phyloP scores from a whole-genome alignment of 2,888 invertebrate genomes.

The Ennomos fuscantarius region DNA sequence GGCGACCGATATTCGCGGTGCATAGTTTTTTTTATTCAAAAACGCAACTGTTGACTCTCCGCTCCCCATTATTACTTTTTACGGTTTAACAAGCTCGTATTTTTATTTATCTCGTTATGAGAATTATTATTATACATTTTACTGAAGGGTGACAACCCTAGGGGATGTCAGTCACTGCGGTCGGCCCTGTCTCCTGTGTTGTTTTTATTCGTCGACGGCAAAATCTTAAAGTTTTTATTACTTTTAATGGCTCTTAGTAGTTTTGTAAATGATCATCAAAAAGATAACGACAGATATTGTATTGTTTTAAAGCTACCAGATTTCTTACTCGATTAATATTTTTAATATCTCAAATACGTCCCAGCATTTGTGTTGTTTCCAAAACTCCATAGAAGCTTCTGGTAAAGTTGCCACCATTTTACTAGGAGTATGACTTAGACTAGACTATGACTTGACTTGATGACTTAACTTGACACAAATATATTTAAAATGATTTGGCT shows the following conservation, averaged over 20 bases:
- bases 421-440: too few relatives aligned
- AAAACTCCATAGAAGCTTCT: too few relatives aligned
- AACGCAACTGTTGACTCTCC: conserved; percentile 78
- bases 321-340: background rate
- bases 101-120: conserved; percentile 81
- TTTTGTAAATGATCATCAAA: conserved; percentile 24
- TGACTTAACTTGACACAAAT: too few relatives aligned
- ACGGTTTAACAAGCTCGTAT: conserved; percentile 84
- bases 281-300: conserved; percentile 19
- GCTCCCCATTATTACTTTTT: conserved; percentile 82
- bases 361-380: too few relatives aligned
- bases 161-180: conserved; percentile 40
- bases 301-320: conserved; percentile 11
- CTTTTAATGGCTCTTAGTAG: conserved; percentile 23
- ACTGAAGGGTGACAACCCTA: conserved; percentile 66
- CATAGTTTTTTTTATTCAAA: conserved; percentile 63
- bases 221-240: conserved; percentile 22
- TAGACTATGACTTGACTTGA: too few relatives aligned
- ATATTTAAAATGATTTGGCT: too few relatives aligned
- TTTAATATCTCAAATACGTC: background rate
- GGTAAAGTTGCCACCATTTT: too few relatives aligned
- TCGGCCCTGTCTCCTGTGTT: conserved; percentile 29
- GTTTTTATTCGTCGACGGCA: conserved; percentile 31
- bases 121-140: conserved; percentile 77
- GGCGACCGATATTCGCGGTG: conserved; percentile 54